Evolutionary conservation across 2,888 invertebrate species (phyloP).

Genomic region (Prenolepis imparis): DNA sequence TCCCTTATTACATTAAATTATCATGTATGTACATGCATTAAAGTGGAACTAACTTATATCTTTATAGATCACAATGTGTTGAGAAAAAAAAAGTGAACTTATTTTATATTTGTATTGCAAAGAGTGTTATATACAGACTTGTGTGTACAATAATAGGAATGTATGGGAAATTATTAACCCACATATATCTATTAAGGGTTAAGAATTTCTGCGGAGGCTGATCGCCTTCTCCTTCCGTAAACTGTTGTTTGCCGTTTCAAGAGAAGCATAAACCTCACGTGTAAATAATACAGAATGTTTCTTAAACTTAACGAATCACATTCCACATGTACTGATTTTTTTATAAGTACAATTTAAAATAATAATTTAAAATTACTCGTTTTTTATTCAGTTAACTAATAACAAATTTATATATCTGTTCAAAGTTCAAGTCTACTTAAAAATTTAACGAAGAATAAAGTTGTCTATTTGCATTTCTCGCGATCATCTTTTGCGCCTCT

Average conservation of each 20-base stretch:
- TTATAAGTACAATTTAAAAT: neutral
- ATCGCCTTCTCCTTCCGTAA: slow-evolving; percentile 19
- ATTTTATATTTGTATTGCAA: neutral
- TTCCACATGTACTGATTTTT: slow-evolving; percentile 1
- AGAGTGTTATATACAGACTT: slow-evolving; percentile 4
- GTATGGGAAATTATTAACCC: slow-evolving; percentile 15
- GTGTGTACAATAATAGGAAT: slow-evolving; percentile 37
- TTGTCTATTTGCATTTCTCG: neutral
- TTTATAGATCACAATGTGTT: slow-evolving; percentile 3
- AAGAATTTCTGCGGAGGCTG: slow-evolving; percentile 25
- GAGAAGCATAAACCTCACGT: neutral
- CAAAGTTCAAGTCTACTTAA: neutral
- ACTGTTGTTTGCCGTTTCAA: neutral
- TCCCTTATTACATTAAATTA: neutral
- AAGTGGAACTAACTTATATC: slow-evolving; percentile 8
- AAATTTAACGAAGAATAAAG: neutral
- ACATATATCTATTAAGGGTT: slow-evolving; percentile 2
- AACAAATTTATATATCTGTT: neutral
- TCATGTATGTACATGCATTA: neutral
- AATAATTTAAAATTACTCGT: neutral
- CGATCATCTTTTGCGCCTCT: neutral
- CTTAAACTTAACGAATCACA: neutral
- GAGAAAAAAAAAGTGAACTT: neutral
- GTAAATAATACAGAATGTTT: neutral
- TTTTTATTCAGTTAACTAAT: neutral